Percentiles rank a stretch among this genome's conserved stretches.
phyloP scores from a whole-genome alignment of 2,113 vertebrate species.

The Grammomys surdaster region DNA sequence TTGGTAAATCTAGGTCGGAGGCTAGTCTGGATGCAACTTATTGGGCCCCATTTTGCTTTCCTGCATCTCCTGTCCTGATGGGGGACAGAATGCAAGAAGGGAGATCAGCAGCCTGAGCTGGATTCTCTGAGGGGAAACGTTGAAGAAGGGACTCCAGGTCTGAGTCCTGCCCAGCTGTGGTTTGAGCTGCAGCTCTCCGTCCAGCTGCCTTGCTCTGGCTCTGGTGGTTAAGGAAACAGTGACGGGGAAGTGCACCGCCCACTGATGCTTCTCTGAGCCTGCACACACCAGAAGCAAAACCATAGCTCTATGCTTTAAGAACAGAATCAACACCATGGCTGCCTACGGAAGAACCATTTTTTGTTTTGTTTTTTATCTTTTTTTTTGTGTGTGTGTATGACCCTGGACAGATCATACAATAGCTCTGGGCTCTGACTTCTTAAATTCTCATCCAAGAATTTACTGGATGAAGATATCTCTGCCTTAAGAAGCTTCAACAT shows the following conservation, averaged over 20 bases:
- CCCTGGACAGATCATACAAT: no score
- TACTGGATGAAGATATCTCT: background rate
- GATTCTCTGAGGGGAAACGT: background rate
- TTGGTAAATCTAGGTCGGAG: background rate
- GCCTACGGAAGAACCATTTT: no score
- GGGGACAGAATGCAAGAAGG: background rate
- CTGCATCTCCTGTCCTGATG: background rate
- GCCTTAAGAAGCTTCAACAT: background rate
- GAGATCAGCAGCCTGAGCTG: background rate
- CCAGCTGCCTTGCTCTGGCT: background rate
- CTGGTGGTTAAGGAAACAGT: background rate
- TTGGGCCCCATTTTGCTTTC: background rate
- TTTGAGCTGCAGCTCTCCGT: background rate
- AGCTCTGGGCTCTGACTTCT: background rate
- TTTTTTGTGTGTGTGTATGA: background rate
- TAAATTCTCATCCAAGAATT: background rate
- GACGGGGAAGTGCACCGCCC: no score
- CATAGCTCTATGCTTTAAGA: background rate
- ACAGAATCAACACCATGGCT: accelerated
- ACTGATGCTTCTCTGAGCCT: no score
- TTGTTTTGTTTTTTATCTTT: no score
- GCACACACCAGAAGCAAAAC: background rate
- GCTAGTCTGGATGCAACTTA: background rate
- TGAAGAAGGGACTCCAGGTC: accelerated
- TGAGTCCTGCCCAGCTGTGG: no score